Evolutionary conservation across 2,797 vertebrate genomes (phyloP), one percentile per base, ranked within the genome.

Genomic region (Loriculus beryllinus): DNA sequence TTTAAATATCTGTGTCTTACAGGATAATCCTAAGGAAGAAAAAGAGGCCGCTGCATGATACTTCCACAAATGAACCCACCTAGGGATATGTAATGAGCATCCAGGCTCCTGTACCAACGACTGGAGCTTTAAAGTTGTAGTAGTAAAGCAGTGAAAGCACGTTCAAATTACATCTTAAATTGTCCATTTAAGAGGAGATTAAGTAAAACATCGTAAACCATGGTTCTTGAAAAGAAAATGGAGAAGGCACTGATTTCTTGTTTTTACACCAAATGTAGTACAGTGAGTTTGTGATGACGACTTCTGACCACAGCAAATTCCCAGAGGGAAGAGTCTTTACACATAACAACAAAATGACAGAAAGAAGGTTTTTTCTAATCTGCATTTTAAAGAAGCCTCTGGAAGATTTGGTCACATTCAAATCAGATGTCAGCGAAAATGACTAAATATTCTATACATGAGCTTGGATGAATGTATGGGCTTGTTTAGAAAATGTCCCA

Each of bases 301-400:
- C 49, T 93, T 93, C 23, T 72, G 64, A 93, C 81, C 93, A 69
- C 93, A 92, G 35, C 14, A 65, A 81, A 93, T 81, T 85, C 88
- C 93, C 86, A 87, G 62, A 65, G 83, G 90, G 56, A 84, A 77
- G 54, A 80, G 57, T 48, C 57, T 92, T 94, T 51, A 96, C 92
- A 85, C 52, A 39, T 5, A 86, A 60, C 40, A 84, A 71, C 76
- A 85, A 83, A 86, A 80, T 83, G 48, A 84, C 56, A 82, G 67
- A 88, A 86, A 84, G 15, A 48, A 77, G 51, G 23, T 47, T 29
- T 86, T 87, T 93, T 91, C 37, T 70, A 75, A 37, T 52, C 45
- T 89, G 16, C 11, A 29, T 74, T 90, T 79, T 82, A 54, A 87
- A 86, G 49, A 65, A 88, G 31, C 29, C 47, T 87, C 18, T 47